Evolutionary conservation across 2,888 invertebrate genomes (phyloP), one percentile per base, ranked within the genome.

Genomic region (Limnephilus rhombicus): DNA sequence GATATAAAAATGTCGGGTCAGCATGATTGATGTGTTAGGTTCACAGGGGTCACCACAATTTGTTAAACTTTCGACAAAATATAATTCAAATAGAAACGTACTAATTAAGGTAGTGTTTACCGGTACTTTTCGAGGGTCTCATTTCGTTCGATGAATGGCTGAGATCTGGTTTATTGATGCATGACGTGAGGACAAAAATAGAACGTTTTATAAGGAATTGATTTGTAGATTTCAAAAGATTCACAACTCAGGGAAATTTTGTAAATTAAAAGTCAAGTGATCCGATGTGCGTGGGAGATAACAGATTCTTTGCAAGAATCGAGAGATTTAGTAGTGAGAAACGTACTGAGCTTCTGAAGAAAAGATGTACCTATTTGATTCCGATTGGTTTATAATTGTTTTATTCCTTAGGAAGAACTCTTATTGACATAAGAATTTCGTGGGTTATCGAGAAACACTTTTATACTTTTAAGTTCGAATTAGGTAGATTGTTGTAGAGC

Each of bases 1-100:
- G 93, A 93, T 93, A 93, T 93, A 93, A 93, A 93, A 93, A 93
- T 90, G 93, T 93, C 93, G 92, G 93, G 93, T 90, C 93, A 92
- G 45, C 91, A 91, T 93, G 93, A 93, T 93, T 93, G 93, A 93
- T 93, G 93, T 91, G 90, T 80, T 87, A 80, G 81, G 92, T 86
- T 90, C 82, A 68, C 53, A 53, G 87, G 68, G 87, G 87, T 53
- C 34, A 87, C 87, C 87, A 87, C 5, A 45, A 83, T 68, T 68
- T 68, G n/a, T 68, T 68, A 68, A 18, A 1, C 68, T 68, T 24
- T 68, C n/a, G 68, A 68, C n/a, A 1, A 68, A 68, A 68, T 68
- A 68, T 68, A 24, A 24, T 68, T 24, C 68, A 68, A 68, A 68
- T 68, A n/a, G 24, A 68, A 68, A 68, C 68, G 68, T 68, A 68